phyloP scores from a whole-genome alignment of 1,140 invertebrate species.

The Whitmania pigra region DNA sequence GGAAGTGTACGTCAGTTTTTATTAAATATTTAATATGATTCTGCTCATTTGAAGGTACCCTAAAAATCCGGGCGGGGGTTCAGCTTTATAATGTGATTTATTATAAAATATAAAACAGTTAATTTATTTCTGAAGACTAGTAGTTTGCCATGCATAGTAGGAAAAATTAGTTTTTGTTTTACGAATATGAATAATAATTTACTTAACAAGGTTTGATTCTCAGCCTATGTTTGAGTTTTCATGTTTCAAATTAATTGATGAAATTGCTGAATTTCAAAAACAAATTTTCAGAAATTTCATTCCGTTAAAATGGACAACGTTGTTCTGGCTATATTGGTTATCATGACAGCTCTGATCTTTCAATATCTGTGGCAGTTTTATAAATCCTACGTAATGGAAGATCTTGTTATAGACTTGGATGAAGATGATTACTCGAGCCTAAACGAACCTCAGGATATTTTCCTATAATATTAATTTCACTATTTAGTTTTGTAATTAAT shows the following conservation, averaged over 20 bases:
- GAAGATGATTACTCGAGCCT: no score
- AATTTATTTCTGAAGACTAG: no score
- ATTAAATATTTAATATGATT: no score
- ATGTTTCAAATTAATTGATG: background rate
- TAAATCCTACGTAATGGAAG: background rate
- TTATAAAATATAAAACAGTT: no score
- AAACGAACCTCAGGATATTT: no score
- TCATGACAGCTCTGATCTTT: background rate
- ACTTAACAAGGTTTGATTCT: background rate
- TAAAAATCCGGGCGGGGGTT: no score
- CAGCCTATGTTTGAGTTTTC: background rate
- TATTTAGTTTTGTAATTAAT: no score
- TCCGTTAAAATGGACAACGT: background rate
- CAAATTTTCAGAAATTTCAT: background rate
- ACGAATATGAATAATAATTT: background rate
- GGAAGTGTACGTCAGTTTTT: no score
- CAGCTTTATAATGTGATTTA: no score
- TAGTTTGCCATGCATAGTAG: no score
- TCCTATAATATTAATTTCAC: no score
- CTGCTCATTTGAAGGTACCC: no score
- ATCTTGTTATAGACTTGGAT: background rate
- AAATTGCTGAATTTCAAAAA: background rate
- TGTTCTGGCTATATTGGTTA: background rate
- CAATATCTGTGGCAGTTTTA: slow-evolving; percentile 1
- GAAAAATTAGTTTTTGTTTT: background rate